Evolutionary conservation across 1,140 invertebrate species (phyloP), one percentile per base, ranked within the genome.

Genomic region (Cecropterus lyciades): DNA sequence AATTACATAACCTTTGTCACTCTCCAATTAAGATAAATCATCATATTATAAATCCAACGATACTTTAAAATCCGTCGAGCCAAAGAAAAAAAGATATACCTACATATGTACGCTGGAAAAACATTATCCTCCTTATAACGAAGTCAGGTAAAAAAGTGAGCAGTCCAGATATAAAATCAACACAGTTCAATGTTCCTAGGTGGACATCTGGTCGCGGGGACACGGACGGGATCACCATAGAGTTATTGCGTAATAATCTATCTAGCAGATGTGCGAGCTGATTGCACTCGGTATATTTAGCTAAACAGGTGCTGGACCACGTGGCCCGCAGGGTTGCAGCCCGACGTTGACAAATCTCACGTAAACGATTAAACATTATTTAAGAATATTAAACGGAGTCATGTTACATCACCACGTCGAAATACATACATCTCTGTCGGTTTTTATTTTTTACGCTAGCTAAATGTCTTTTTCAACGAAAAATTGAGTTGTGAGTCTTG

Each of bases 211-310:
- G 85, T 73, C 68, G 65, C 67, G 64, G 69, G 76, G 78, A 81
- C 75, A 78, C 64, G 80, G 64, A 30, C 16, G 59, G 59, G 59
- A 83, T 87, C 81, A 83, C 70, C 77, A 79, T 75, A 72, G 73
- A 87, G 74, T 86, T 84, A 88, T 89, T 89, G 87, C 88, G 77
- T 86, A 89, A 91, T 88, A 84, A 84, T 84, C 86, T 80, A 82
- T 76, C 45, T 63, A 67, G 86, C 88, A 91, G 88, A 86, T 91
- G 88, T 68, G 62, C 72, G 71, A 76, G 83, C 79, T 87, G 85
- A 89, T 91, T 89, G 83, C 81, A 67, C 78, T 71, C 16, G 76
- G 72, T 83, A 86, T 83, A 84, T 80, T 80, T 84, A 85, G 77
- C 76, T 70, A 82, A n/a, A 91, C 88, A 91, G 86, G 86, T 91